A percentile compares a stretch with the other conserved stretches of the same genome.
Conservation (phyloP, 2,113 vertebrate genomes). For the Orientallactaga bullata region DNA sequence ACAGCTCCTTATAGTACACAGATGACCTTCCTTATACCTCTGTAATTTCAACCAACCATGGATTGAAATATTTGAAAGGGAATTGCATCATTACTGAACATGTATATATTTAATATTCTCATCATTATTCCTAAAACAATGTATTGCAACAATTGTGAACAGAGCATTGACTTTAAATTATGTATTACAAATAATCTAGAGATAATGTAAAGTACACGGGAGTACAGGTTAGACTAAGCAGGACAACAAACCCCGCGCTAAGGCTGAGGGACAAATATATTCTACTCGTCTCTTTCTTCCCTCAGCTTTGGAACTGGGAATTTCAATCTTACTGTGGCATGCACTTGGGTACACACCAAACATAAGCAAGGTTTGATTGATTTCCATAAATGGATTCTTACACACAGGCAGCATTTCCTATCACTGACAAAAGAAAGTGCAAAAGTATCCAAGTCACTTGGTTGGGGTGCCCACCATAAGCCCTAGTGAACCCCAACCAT, state of each 20-base stretch:
- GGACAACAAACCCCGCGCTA: too few relatives aligned
- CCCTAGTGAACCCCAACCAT: neutral
- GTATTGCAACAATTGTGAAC: neutral
- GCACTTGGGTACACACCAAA: neutral
- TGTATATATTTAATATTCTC: neutral
- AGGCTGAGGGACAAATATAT: neutral
- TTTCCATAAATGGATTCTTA: too few relatives aligned
- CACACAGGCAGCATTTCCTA: neutral
- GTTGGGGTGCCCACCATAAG: neutral
- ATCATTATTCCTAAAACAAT: neutral
- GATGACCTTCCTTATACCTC: too few relatives aligned
- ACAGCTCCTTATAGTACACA: neutral
- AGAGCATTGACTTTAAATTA: neutral
- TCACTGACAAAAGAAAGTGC: neutral
- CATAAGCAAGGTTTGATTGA: neutral
- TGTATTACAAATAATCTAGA: neutral
- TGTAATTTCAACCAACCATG: neutral
- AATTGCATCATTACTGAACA: neutral
- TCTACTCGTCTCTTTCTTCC: neutral
- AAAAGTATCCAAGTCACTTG: neutral
- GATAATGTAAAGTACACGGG: neutral
- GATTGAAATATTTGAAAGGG: neutral
- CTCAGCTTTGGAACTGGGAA: neutral
- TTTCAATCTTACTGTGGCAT: neutral
- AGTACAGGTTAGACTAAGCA: neutral